Evolutionary conservation across 92 coral and sea anemone species (phyloP), one percentile per base, ranked within the genome.

Genomic region (Zoanthus sansibaricus): DNA sequence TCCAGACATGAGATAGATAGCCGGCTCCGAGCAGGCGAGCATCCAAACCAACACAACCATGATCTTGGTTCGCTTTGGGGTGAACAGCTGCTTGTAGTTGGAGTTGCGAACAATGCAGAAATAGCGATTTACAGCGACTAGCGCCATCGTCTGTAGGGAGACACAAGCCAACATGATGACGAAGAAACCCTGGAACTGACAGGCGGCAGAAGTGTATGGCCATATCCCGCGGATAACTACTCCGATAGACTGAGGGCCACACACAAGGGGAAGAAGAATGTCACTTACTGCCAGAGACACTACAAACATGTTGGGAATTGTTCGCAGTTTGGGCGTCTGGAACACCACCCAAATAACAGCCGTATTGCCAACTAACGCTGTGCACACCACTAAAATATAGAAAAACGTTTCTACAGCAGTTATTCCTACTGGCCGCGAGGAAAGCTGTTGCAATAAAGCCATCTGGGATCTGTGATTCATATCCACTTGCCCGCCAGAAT

Each of bases 111-210:
- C 98, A 32, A 94, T 93, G 21, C 93, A 87, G 33, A 90, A 83
- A 54, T 87, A 94, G 21, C 98, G 92, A 75, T 92, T 94, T 2
- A 86, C 67, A 5, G 95, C 98, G 3, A 93, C 93, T 33, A 94
- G 73, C 0, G 98, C 82, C 88, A 94, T 92, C 5, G 87, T 90
- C 48, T 84, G 92, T 11, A 94, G 78, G 2, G 95, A 90, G 7
- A 77, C 89, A 13, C 93, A 94, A 3, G 92, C 94, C 9, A 94
- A 75, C 16, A 79, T 56, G 31, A 94, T 86, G 32, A 92, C 93
- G 2, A 89, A 90, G 55, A 80, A 94, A 0, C 98, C 98, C 73
- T 94, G 95, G 49, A 71, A 88, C 83, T 94, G 98, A 18, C 98
- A 94, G 42, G 83, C 76, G 13, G 62, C 54, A 6, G 88, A 25